Evolutionary conservation across 2,113 vertebrate genomes (phyloP).

Genomic region (Bufo gargarizans): DNA sequence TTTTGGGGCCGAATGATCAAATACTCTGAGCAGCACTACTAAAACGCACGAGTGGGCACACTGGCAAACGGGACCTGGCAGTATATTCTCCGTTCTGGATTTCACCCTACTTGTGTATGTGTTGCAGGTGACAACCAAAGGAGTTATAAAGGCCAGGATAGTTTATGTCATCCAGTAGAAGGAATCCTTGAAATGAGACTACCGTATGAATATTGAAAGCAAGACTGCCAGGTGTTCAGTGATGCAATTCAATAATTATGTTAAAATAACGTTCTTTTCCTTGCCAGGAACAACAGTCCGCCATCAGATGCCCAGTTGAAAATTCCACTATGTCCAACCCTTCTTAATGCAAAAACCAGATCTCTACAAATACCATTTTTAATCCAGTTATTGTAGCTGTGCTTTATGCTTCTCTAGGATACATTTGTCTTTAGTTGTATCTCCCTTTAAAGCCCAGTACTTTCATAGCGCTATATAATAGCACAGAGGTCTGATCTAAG

Average conservation of each 20-base stretch:
- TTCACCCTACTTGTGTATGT: not conserved
- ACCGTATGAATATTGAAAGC: slow-evolving; percentile 4
- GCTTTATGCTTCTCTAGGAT: not conserved
- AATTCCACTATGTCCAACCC: slow-evolving; percentile 45
- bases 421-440: not conserved
- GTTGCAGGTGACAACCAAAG: not conserved
- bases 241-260: slow-evolving; percentile 45
- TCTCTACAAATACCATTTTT: not conserved
- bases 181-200: slow-evolving; percentile 22
- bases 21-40: slow-evolving; percentile 28
- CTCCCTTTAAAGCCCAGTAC: not conserved
- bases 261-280: slow-evolving; percentile 38
- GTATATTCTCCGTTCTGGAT: not conserved
- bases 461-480: not conserved
- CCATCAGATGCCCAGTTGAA: slow-evolving; percentile 36
- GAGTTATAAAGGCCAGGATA: not conserved
- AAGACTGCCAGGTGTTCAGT: slow-evolving; percentile 42
- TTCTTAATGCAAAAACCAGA: slow-evolving; percentile 38
- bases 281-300: slow-evolving; percentile 34
- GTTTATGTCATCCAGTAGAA: not conserved
- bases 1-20: slow-evolving; percentile 50
- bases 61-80: not conserved
- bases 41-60: slow-evolving; percentile 26
- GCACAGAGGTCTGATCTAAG: not conserved
- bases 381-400: slow-evolving; percentile 27